These are phyloP conservation scores for Anthrax anthrax DNA, from an alignment of 2,888 invertebrate genomes.

Conservation along the genomic window DNA sequence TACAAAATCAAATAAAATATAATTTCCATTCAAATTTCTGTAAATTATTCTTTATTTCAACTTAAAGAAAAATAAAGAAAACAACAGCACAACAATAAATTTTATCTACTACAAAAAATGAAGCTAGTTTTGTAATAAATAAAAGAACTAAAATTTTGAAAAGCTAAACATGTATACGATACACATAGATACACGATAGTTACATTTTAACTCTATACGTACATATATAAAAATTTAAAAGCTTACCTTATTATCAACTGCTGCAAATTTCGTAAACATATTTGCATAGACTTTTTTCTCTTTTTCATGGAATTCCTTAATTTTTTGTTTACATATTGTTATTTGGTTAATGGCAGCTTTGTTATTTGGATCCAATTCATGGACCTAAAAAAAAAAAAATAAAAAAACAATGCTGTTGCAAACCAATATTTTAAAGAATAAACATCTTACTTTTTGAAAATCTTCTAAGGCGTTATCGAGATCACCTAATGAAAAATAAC, in stretches of 20 bases:
- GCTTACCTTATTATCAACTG: conserved; percentile 61
- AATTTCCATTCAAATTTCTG: not conserved
- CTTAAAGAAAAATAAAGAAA: too few relatives aligned
- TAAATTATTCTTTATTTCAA: not conserved
- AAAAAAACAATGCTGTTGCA: too few relatives aligned
- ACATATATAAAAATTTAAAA: too few relatives aligned
- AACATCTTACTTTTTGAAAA: conserved; percentile 43
- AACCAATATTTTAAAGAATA: not conserved
- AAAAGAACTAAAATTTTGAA: too few relatives aligned
- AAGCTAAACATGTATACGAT: too few relatives aligned
- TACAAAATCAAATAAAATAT: too few relatives aligned
- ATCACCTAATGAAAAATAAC: conserved; percentile 58
- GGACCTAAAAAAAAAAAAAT: conserved; percentile 34
- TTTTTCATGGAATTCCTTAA: conserved; percentile 60
- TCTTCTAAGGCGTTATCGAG: conserved; percentile 61
- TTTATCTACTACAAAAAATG: too few relatives aligned
- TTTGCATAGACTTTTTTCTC: conserved; percentile 84
- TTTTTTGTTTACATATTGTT: conserved; percentile 49
- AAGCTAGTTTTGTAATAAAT: too few relatives aligned
- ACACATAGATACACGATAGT: too few relatives aligned
- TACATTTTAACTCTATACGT: too few relatives aligned
- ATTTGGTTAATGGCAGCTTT: conserved; percentile 75
- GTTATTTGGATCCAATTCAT: conserved; percentile 71
- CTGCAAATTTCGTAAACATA: conserved; percentile 89
- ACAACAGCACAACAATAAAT: too few relatives aligned